These are phyloP conservation scores for Paratilapia polleni DNA, from an alignment of 2,113 vertebrate species.

Conservation along the genomic window DNA sequence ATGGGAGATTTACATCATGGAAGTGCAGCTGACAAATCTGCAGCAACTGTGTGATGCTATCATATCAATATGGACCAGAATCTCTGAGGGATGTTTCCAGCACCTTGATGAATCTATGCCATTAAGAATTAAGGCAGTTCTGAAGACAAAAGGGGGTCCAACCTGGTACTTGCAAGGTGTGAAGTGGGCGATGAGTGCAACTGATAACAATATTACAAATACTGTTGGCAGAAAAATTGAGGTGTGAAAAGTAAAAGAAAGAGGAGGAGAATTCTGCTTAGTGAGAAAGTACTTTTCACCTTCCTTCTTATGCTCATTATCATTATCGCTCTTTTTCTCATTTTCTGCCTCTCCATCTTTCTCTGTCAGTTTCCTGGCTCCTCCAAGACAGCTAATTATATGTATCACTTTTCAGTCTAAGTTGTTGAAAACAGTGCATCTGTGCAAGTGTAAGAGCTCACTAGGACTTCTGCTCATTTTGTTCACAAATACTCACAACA, in stretches of 20 bases:
- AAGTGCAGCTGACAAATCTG: no score
- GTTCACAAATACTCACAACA: not conserved
- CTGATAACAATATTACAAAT: not conserved
- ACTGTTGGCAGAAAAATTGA: not conserved
- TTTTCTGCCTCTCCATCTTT: not conserved
- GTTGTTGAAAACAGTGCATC: not conserved
- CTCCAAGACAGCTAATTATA: not conserved
- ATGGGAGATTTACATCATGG: not conserved
- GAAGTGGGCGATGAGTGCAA: not conserved
- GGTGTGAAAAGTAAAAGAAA: not conserved
- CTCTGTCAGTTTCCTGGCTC: not conserved
- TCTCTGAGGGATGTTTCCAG: not conserved
- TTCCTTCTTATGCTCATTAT: not conserved
- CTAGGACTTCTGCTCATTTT: conserved; percentile 13
- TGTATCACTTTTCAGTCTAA: conserved; percentile 11
- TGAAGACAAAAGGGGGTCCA: not conserved
- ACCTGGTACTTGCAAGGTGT: not conserved
- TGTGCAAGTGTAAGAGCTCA: conserved; percentile 15
- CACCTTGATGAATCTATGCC: not conserved
- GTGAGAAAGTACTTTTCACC: not conserved
- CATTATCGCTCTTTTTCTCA: not conserved
- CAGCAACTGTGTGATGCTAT: not conserved
- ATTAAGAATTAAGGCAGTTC: not conserved
- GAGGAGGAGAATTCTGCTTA: not conserved
- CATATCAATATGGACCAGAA: not conserved